Evolutionary conservation across 2,888 invertebrate species (phyloP).

Genomic region (Platypus cylindrus): DNA sequence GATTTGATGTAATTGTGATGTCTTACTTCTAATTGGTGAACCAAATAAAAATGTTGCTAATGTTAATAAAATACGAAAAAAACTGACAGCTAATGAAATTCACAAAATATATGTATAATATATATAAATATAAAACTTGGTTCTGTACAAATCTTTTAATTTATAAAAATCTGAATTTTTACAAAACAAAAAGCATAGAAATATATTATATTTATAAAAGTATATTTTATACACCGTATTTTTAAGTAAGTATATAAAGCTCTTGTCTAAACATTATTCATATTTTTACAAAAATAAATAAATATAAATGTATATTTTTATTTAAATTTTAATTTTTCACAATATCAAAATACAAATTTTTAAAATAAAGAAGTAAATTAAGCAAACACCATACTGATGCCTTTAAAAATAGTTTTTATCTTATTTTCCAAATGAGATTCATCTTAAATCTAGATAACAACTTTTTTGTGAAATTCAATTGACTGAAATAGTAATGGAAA

Average conservation of each 20-base stretch:
- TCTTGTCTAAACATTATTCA: conserved; percentile 16
- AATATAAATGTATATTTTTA: conserved; percentile 16
- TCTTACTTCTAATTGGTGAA: conserved; percentile 9
- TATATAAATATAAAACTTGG: no score
- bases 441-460: no score
- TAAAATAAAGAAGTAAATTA: conserved; percentile 7
- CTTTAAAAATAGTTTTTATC: no score
- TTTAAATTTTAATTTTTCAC: no score
- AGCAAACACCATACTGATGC: not conserved
- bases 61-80: conserved; percentile 12
- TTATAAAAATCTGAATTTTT: no score
- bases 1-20: conserved; percentile 14
- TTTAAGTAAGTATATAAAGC: conserved; percentile 14
- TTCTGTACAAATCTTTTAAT: no score
- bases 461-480: no score
- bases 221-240: no score
- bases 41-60: conserved; percentile 9
- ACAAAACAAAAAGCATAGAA: conserved; percentile 10
- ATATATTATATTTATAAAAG: conserved; percentile 4
- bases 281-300: conserved; percentile 18
- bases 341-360: conserved; percentile 13
- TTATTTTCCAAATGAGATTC: no score
- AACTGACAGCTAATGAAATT: conserved; percentile 15
- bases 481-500: no score
- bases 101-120: no score